Evolutionary conservation across 2,797 vertebrate species (phyloP).

Genomic region (Adrianichthys oophorus): DNA sequence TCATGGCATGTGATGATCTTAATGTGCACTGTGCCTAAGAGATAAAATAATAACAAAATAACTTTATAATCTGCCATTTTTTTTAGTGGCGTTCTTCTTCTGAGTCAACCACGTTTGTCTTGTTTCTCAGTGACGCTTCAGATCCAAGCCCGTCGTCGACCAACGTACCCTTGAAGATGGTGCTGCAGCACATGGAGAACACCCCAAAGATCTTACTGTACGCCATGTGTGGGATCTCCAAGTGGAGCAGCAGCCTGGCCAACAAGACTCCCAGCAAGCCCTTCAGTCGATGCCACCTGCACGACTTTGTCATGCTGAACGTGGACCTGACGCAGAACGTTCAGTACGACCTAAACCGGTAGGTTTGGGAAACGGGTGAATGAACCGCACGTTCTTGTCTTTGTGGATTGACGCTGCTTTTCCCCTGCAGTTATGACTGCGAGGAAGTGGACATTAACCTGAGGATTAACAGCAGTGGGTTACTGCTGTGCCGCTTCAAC

Average conservation of each 20-base stretch:
- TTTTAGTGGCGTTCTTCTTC: too few species aligned
- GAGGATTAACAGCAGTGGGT: constrained; percentile 90
- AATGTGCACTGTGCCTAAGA: too few species aligned
- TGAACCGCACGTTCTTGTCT: not conserved
- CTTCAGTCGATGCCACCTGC: constrained; percentile 92
- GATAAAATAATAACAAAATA: too few species aligned
- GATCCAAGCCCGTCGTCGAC: constrained; percentile 73
- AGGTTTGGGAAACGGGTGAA: constrained; percentile 18
- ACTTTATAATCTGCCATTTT: too few species aligned
- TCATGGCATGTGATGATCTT: too few species aligned
- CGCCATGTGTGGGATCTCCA: constrained; percentile 88
- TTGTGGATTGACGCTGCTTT: not conserved
- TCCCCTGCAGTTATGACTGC: constrained; percentile 86
- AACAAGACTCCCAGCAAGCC: constrained; percentile 60
- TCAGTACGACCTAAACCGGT: constrained; percentile 97
- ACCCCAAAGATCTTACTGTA: constrained; percentile 93
- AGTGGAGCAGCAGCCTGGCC: constrained; percentile 88
- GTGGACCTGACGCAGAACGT: constrained; percentile 96
- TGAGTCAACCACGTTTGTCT: too few species aligned
- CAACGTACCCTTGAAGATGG: constrained; percentile 89
- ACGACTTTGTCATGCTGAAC: constrained; percentile 92
- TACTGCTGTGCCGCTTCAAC: constrained; percentile 96
- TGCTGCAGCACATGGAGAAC: constrained; percentile 92
- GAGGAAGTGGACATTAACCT: constrained; percentile 98
- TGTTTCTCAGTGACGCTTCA: constrained; percentile 71